phyloP scores from a whole-genome alignment of 1,140 invertebrate species.

The Bombus pyrosoma region DNA sequence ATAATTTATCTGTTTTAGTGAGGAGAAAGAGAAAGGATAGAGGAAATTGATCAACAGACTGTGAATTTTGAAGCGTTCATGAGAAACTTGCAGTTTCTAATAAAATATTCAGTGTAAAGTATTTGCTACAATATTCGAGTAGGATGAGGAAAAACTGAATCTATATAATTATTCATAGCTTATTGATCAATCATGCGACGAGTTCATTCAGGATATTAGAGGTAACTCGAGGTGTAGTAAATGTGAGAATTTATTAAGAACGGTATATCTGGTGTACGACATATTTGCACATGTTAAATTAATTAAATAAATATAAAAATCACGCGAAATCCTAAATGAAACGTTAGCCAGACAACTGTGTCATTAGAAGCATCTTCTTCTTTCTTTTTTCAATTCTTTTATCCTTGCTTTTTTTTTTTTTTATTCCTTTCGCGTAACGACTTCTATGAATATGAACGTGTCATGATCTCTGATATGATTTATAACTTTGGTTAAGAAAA shows the following conservation, averaged over 20 bases:
- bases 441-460: slow-evolving; percentile 18
- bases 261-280: slow-evolving; percentile 47
- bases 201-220: not conserved
- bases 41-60: not conserved
- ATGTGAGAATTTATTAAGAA: slow-evolving; percentile 70
- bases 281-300: slow-evolving; percentile 59
- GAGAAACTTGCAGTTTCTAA: too few species aligned
- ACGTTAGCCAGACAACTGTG: slow-evolving; percentile 54
- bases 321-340: slow-evolving; percentile 50
- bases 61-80: too few species aligned
- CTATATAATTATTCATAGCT: too few species aligned
- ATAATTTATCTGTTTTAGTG: not conserved
- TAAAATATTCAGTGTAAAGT: too few species aligned
- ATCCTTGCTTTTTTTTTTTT: not conserved
- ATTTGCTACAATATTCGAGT: too few species aligned
- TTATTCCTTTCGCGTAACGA: not conserved
- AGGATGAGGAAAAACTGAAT: too few species aligned
- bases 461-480: slow-evolving; percentile 27
- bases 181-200: not conserved
- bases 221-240: slow-evolving; percentile 37
- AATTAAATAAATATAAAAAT: slow-evolving; percentile 71
- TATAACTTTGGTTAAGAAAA: slow-evolving; percentile 64
- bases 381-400: not conserved
- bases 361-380: slow-evolving; percentile 17
- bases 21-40: not conserved